Evolutionary conservation across 2,113 vertebrate species (phyloP).

Genomic region (Anhinga anhinga): DNA sequence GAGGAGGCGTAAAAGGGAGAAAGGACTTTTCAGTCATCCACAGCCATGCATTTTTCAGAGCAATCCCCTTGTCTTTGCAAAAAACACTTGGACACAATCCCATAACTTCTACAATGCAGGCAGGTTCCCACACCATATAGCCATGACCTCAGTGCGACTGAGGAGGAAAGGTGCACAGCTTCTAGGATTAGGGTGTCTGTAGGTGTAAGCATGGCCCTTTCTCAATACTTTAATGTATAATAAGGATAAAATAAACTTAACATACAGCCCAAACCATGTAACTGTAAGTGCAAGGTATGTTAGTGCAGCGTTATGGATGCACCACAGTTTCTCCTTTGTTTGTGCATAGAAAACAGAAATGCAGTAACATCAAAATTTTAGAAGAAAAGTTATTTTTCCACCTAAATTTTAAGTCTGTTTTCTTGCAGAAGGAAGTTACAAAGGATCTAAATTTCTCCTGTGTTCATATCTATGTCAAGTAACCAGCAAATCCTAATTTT

Average conservation of each 20-base stretch:
- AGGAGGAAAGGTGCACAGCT: neutral
- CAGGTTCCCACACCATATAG: neutral
- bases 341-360: neutral
- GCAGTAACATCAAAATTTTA: neutral
- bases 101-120: neutral
- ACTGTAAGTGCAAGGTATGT: neutral
- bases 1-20: neutral
- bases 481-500: neutral
- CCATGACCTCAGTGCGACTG: neutral
- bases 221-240: neutral
- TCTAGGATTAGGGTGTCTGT: neutral
- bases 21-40: neutral
- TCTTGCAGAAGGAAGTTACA: neutral
- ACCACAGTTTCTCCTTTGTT: neutral
- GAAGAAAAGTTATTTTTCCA: neutral
- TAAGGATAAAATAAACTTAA: neutral
- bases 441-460: neutral
- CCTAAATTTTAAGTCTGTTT: neutral
- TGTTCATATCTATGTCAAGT: neutral
- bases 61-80: neutral
- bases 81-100: neutral
- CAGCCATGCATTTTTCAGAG: neutral
- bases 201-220: neutral
- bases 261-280: too few relatives aligned
- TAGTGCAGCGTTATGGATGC: neutral